Evolutionary conservation across 2,888 invertebrate genomes (phyloP), one percentile per base, ranked within the genome.

Genomic region (Zaprionus bogoriensis): DNA sequence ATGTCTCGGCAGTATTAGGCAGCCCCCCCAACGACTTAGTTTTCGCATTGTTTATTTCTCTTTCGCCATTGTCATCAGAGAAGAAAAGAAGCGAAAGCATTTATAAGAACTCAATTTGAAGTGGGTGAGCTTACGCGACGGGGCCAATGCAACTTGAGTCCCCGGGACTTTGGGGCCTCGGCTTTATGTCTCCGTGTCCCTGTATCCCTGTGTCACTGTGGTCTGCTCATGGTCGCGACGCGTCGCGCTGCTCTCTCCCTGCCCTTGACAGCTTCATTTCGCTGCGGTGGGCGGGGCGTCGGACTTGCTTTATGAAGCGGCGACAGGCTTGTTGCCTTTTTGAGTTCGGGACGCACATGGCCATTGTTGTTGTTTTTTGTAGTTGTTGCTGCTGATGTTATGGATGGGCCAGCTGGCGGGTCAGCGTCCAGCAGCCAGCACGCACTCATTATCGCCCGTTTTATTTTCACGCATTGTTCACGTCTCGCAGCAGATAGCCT

Each of bases 321-420:
- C 58, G 54, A 52, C 74, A n/a, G 82, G 82, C 82, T 81, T 77
- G 77, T 74, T 77, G 82, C 77, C 77, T 81, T 81, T 77, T 67
- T 55, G 58, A 67, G 64, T 61, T 67, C 14, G 30, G 27, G 41
- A 42, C 38, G 71, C 76, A 76, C 67, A 67, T 75, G 59, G 57
- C 74, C 47, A 50, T 67, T 54, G 55, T 73, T 52, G 39, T 47
- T 59, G 41, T 20, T 44, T 10, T n/a, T 30, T 59, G 27, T 47
- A 27, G 12, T 19, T 55, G 41, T 7, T 47, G 38, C 1, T 38
- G 22, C 4, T 36, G 36, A 47, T 50, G 48, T 54, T 57, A 53
- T 60, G 38, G 55, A 52, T 58, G 59, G 48, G 50, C 44, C 70
- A 69, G 53, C 53, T 68, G 68, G 59, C 45, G 68, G 71, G 71